Conservation (phyloP, 2,113 vertebrate species). For the Apodemus speciosus region DNA sequence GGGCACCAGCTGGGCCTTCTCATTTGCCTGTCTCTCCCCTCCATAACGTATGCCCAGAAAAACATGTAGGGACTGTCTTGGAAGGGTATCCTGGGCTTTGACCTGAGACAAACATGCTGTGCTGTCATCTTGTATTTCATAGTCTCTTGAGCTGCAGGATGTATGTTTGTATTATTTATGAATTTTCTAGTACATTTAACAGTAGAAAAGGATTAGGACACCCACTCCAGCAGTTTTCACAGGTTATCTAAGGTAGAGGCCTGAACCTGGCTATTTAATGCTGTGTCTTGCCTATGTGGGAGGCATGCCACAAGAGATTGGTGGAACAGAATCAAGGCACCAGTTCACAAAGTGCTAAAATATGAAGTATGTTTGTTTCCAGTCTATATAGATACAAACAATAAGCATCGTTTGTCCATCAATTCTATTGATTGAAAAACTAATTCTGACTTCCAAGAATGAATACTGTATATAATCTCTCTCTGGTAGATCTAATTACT, state of each 20-base stretch:
- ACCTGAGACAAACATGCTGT: not conserved
- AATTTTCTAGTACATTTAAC: not conserved
- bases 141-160: not conserved
- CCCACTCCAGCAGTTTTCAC: not conserved
- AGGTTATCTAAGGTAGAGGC: not conserved
- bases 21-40: not conserved
- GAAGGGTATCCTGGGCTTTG: not conserved
- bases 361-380: not conserved
- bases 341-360: conserved; percentile 5
- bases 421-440: not conserved
- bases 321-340: not conserved
- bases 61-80: not conserved
- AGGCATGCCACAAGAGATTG: not conserved
- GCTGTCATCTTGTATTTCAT: not conserved
- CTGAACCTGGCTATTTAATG: not conserved
- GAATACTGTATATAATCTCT: not conserved
- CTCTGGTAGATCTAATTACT: not conserved
- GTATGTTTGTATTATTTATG: not conserved
- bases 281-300: not conserved
- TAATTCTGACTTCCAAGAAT: not conserved
- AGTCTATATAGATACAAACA: not conserved
- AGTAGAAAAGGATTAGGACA: not conserved
- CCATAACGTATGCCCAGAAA: not conserved
- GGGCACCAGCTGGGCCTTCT: not conserved
- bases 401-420: not conserved